Percentiles rank a stretch among this genome's conserved stretches.
These are phyloP conservation scores for Conus canariensis DNA, from an alignment of 2,888 invertebrate genomes.

Conservation along the genomic window DNA sequence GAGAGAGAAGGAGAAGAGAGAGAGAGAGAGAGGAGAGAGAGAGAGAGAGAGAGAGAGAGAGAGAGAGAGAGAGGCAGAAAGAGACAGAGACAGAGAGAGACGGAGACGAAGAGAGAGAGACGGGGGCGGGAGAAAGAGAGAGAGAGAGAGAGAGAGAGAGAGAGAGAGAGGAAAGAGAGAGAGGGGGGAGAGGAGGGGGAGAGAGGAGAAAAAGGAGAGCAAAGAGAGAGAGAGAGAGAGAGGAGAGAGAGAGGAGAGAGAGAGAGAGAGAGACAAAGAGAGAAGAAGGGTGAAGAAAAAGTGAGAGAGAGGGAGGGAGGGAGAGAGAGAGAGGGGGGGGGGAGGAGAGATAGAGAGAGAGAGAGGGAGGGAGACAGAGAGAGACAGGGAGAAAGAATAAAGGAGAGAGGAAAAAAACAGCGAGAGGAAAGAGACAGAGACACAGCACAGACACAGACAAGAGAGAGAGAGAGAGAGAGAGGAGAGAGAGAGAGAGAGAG, in stretches of 20 bases:
- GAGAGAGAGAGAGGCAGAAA: slow-evolving; percentile 9
- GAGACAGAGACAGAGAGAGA: slow-evolving; percentile 12
- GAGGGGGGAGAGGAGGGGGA: not conserved
- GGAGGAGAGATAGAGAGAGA: not conserved
- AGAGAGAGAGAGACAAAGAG: slow-evolving; percentile 21
- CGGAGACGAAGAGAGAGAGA: not conserved
- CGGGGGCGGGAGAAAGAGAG: not conserved
- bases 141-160: slow-evolving; percentile 12
- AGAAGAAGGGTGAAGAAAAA: too few species aligned
- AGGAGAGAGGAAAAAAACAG: not conserved
- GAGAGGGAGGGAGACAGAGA: not conserved
- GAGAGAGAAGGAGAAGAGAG: not conserved
- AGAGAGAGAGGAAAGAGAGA: slow-evolving; percentile 4
- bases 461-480: not conserved
- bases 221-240: not conserved
- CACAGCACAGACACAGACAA: not conserved
- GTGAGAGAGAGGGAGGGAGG: not conserved
- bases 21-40: not conserved
- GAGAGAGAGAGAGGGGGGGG: not conserved
- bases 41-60: slow-evolving; percentile 31
- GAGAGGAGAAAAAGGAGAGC: not conserved
- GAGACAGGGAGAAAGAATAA: not conserved
- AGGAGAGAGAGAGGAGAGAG: not conserved
- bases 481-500: not conserved
- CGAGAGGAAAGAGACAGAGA: not conserved